phyloP scores from a whole-genome alignment of 2,797 vertebrate genomes.

The Pagetopsis macropterus region DNA sequence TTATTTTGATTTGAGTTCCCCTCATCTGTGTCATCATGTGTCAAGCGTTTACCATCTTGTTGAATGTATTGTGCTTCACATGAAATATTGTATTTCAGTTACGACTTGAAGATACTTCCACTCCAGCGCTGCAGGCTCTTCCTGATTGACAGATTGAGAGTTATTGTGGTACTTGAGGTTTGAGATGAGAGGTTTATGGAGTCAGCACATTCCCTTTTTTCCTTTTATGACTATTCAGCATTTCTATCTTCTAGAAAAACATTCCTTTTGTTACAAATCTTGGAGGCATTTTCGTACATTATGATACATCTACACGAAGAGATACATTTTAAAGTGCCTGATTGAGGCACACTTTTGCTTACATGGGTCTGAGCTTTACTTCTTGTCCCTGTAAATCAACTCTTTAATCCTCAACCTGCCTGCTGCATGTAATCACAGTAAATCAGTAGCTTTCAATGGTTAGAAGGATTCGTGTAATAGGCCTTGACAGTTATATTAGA shows the following conservation, averaged over 20 bases:
- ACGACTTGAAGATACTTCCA: slow-evolving; percentile 36
- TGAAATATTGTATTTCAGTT: slow-evolving; percentile 43
- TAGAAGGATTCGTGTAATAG: slow-evolving; percentile 15
- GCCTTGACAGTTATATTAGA: slow-evolving; percentile 28
- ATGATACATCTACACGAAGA: slow-evolving; percentile 1
- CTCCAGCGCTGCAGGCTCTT: slow-evolving; percentile 22
- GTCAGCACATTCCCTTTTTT: slow-evolving; percentile 44
- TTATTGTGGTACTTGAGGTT: slow-evolving; percentile 23
- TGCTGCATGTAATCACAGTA: slow-evolving; percentile 12
- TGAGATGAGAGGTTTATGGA: slow-evolving; percentile 51
- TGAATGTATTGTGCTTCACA: slow-evolving; percentile 6
- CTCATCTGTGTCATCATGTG: slow-evolving; percentile 43
- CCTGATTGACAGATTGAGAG: slow-evolving; percentile 53
- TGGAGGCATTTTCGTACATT: slow-evolving; percentile 4
- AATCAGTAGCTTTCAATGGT: slow-evolving; percentile 21
- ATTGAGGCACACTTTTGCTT: slow-evolving; percentile 1
- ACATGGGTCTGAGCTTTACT: not conserved
- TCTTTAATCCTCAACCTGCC: slow-evolving; percentile 11
- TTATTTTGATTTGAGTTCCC: slow-evolving; percentile 44
- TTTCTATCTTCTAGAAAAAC: slow-evolving; percentile 26
- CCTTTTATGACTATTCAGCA: slow-evolving; percentile 16
- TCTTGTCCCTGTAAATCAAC: slow-evolving; percentile 7
- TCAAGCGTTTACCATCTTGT: slow-evolving; percentile 31
- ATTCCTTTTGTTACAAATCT: slow-evolving; percentile 11
- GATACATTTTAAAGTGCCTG: not conserved